Evolutionary conservation across 2,888 invertebrate species (phyloP), one percentile per base, ranked within the genome.

Genomic region (Periphyllus acericola): DNA sequence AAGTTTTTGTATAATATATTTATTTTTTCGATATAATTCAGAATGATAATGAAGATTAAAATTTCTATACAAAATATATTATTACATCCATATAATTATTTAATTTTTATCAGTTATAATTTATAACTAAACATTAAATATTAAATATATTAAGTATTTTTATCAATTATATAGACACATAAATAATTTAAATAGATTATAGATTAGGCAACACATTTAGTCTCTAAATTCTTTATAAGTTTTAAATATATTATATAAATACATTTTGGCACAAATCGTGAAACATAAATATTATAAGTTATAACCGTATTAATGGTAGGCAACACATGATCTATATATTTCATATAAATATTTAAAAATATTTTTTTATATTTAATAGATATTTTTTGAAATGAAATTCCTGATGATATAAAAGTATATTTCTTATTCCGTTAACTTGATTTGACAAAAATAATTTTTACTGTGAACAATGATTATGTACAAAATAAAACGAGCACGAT

Each of bases 201-300:
- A 74, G 34, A 9, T n/a, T 83, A 75, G 83, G 60, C 60, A 83
- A 60, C 55, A 32, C 14, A 40, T 32, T 32, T 72, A 81, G 40
- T 52, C 32, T 71, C 2, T 25, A 82, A 46, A 82, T 71, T 71
- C 32, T 82, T 46, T 71, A 17, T 71, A 52, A 71, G 68, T 66
- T 71, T 71, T 82, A 52, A 46, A n/a, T 74, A 74, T 52, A 82
- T 71, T 17, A n/a, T 71, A 83, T 83, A 83, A 55, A 74, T 74
- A 55, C 9, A 55, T 29, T 74, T 83, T 83, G 83, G 83, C 83
- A 83, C 83, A 60, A 83, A 40, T 83, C n/a, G 11, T 83, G 34
- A n/a, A 32, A 9, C 74, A 34, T 83, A 68, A 68, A 68, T 68
- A 68, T 68, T 68, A 68, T 14, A 9, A 21, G 72, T 34, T 19